Evolutionary conservation across 2,797 vertebrate genomes (phyloP).

Genomic region (Yasuhikotakia modesta): DNA sequence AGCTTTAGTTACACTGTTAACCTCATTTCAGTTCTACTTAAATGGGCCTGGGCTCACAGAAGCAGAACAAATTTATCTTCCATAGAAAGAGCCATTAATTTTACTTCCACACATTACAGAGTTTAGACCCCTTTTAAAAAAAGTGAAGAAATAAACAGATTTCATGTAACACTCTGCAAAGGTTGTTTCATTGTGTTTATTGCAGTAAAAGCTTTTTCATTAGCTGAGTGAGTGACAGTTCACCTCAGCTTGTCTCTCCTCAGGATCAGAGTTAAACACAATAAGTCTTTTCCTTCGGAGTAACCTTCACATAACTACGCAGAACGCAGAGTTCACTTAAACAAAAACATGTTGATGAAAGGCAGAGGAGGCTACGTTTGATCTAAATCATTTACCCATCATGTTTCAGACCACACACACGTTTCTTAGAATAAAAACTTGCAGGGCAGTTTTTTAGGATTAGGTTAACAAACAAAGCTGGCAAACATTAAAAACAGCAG

Average conservation of each 20-base stretch:
- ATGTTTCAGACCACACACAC: not conserved
- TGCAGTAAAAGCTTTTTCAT: conserved; percentile 17
- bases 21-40: not conserved
- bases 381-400: not conserved
- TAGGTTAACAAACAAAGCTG: conserved; percentile 22
- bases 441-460: not conserved
- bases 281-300: conserved; percentile 1
- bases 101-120: not conserved
- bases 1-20: not conserved
- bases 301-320: not conserved
- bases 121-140: not conserved
- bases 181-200: conserved; percentile 1
- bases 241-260: conserved; percentile 8
- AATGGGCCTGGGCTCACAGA: not conserved
- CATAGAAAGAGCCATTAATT: not conserved
- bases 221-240: not conserved
- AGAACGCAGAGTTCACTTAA: not conserved
- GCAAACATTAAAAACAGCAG: conserved; percentile 8
- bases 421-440: not conserved
- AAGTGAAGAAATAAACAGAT: conserved; percentile 1
- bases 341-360: not conserved
- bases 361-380: not conserved
- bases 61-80: not conserved
- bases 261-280: conserved; percentile 1
- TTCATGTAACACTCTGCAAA: not conserved